These are phyloP conservation scores for Phataginus tetradactyla DNA, from an alignment of 2,797 vertebrate genomes.

Conservation along the genomic window DNA sequence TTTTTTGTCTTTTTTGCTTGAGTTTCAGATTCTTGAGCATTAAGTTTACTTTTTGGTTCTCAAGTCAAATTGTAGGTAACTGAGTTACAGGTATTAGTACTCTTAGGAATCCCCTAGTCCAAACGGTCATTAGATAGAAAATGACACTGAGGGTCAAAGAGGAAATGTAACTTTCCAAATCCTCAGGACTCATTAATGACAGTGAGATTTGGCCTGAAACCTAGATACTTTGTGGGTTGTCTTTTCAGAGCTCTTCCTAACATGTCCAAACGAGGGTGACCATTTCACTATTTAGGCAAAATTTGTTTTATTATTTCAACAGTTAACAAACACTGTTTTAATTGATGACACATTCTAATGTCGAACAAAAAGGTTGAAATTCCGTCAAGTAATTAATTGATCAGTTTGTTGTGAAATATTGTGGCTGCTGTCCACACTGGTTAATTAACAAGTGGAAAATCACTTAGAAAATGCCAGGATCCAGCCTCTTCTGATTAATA, in stretches of 20 bases:
- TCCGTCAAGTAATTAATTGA: neutral
- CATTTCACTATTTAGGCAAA: neutral
- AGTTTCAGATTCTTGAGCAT: neutral
- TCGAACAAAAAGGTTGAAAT: constrained; percentile 21
- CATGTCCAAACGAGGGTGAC: neutral
- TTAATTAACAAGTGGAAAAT: constrained; percentile 22
- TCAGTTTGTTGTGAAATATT: constrained; percentile 20
- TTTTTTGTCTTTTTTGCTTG: neutral
- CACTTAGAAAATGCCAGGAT: constrained; percentile 38
- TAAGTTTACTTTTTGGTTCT: constrained; percentile 26
- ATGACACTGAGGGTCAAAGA: neutral
- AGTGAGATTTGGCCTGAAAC: neutral
- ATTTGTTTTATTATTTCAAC: constrained; percentile 5
- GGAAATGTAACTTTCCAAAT: neutral
- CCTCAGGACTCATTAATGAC: neutral
- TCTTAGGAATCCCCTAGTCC: neutral
- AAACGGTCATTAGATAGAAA: neutral
- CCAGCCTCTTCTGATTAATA: neutral
- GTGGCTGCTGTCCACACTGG: neutral
- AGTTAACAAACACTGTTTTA: neutral
- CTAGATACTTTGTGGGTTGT: neutral
- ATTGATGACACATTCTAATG: neutral
- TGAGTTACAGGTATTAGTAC: neutral
- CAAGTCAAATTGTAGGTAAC: constrained; percentile 2
- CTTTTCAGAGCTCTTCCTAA: neutral